Percentiles rank a stretch among this genome's conserved stretches.
Evolutionary conservation across 2,888 invertebrate species (phyloP).

Genomic region (Andrena minutula): DNA sequence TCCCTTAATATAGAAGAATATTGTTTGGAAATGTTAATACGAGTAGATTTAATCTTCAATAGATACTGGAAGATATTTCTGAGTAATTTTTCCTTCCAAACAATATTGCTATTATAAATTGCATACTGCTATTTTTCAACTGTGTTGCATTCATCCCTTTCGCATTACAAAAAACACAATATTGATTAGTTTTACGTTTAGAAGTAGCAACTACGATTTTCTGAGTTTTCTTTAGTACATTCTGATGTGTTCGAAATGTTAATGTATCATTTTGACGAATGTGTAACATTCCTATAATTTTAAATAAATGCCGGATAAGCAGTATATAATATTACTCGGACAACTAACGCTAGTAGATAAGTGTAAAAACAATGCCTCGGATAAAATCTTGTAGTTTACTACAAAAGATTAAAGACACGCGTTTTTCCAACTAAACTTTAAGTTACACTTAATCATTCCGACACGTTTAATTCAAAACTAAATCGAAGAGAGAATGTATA

Average conservation of each 20-base stretch:
- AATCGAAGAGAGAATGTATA: constrained; percentile 18
- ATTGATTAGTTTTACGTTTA: constrained; percentile 6
- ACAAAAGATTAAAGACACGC: constrained; percentile 8
- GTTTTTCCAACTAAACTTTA: constrained; percentile 24
- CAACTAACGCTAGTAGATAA: constrained; percentile 13
- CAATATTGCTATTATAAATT: constrained; percentile 25
- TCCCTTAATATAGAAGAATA: background rate
- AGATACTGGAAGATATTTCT: background rate
- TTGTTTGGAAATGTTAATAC: constrained; percentile 28
- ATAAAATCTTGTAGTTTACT: constrained; percentile 4
- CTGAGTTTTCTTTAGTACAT: background rate
- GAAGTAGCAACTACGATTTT: constrained; percentile 7
- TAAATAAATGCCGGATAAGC: constrained; percentile 14
- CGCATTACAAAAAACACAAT: background rate
- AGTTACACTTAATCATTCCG: constrained; percentile 15
- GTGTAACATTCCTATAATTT: constrained; percentile 9
- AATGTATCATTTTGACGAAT: constrained; percentile 12
- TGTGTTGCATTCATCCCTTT: background rate
- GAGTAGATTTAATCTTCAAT: background rate
- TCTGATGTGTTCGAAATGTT: constrained; percentile 14
- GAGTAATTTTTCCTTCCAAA: constrained; percentile 15
- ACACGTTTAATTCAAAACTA: constrained; percentile 1
- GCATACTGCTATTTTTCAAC: constrained; percentile 11
- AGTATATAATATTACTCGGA: constrained; percentile 21
- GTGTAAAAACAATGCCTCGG: constrained; percentile 23